Evolutionary conservation across 2,113 vertebrate species (phyloP), one percentile per base, ranked within the genome.

Genomic region (western clawed frog (Xenopus tropicalis)): DNA sequence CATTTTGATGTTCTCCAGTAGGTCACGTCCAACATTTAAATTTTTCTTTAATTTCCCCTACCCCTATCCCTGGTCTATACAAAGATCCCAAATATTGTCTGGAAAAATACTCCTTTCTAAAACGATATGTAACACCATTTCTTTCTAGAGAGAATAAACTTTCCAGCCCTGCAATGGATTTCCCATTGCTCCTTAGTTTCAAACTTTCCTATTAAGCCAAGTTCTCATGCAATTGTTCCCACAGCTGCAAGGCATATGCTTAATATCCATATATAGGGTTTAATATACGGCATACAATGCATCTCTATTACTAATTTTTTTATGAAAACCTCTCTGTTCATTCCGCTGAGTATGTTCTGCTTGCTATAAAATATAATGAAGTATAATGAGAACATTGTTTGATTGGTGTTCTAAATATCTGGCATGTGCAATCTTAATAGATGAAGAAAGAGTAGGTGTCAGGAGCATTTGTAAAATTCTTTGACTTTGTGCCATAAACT

Each of bases 381-480:
- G 70, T 23, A 72, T 72, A 72, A 66, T 24, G 52, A 73, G 62
- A 58, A 66, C 54, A 73, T 73, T 73, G 71, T 73, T 44, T 73
- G 71, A 42, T 65, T 52, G 11, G 52, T 42, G 52, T 29, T 58
- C 61, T 58, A 21, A 52, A 65, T 73, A 57, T 73, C 71, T 73
- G 71, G 51, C 62, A 48, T 54, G 57, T 66, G 62, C 54, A 66
- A 24, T 14, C 20, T 22, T 58, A 56, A 66, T 51, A 65, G 71
- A 57, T 24, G 20, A 46, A 61, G 23, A 23, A 54, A 58, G 62
- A 73, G 71, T 73, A 66, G 71, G 71, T 58, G 71, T 72, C 24
- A 56, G 14, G 52, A 25, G 37, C 51, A 73, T 73, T 73, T 57
- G 71, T 73, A 52, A 73, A 72, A 72, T 72, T 72, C 70, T 72